phyloP scores from a whole-genome alignment of 2,888 invertebrate genomes.

The Dolichomitus sp. region DNA sequence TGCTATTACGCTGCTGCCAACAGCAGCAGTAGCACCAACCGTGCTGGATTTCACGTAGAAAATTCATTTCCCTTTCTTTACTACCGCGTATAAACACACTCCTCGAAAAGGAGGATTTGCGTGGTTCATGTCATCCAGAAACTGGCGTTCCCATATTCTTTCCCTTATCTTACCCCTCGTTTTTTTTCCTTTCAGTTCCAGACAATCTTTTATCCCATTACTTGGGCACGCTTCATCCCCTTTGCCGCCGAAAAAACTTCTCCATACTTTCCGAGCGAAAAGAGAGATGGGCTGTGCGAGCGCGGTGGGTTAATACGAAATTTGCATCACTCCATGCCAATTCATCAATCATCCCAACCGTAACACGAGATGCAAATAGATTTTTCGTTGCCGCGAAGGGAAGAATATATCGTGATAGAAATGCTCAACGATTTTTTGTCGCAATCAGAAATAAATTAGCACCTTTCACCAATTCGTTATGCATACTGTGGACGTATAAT shows the following conservation, averaged over 20 bases:
- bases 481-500: constrained; percentile 37
- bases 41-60: constrained; percentile 7
- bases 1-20: constrained; percentile 14
- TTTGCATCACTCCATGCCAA: constrained; percentile 24
- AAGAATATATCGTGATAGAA: constrained; percentile 10
- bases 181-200: background rate
- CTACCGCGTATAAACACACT: constrained; percentile 1
- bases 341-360: constrained; percentile 43
- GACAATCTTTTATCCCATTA: constrained; percentile 9
- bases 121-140: background rate
- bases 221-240: background rate
- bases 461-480: constrained; percentile 41
- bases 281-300: background rate
- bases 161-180: background rate
- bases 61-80: constrained; percentile 16
- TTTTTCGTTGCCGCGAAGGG: constrained; percentile 25
- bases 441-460: constrained; percentile 51
- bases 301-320: constrained; percentile 21
- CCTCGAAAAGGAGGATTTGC: background rate
- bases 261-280: background rate
- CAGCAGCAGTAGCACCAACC: background rate
- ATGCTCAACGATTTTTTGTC: constrained; percentile 16
- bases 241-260: background rate
- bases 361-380: constrained; percentile 47
- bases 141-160: background rate